A percentile compares a stretch with the other conserved stretches of the same genome.
These are phyloP conservation scores for Drosophila insularis DNA, from an alignment of 1,140 invertebrate species.

Conservation along the genomic window DNA sequence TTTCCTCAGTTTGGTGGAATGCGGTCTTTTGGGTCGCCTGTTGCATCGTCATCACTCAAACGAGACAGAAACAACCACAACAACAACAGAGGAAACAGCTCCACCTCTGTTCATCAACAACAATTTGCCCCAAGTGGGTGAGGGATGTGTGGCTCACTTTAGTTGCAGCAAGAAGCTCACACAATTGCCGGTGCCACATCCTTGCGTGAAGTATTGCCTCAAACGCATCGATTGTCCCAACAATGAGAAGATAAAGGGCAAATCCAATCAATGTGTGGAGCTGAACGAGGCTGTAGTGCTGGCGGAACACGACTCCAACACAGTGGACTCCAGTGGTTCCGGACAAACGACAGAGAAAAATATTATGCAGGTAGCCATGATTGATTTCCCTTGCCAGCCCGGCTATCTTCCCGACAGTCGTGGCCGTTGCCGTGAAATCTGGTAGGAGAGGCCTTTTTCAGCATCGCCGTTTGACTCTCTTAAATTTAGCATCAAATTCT, in stretches of 20 bases:
- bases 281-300: conserved; percentile 56
- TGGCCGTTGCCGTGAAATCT: conserved; percentile 76
- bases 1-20: conserved; percentile 17
- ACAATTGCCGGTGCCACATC: conserved; percentile 42
- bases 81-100: conserved; percentile 19
- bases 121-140: conserved; percentile 49
- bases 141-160: conserved; percentile 47
- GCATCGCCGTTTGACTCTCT: conserved; percentile 11
- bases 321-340: not conserved
- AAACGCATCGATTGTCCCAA: conserved; percentile 63
- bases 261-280: conserved; percentile 60
- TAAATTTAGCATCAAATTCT: not conserved
- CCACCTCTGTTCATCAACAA: conserved; percentile 57
- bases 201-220: conserved; percentile 74
- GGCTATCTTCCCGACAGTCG: conserved; percentile 73
- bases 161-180: conserved; percentile 65
- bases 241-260: conserved; percentile 36
- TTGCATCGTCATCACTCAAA: conserved; percentile 41
- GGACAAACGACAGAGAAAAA: conserved; percentile 29
- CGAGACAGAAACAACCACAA: conserved; percentile 32
- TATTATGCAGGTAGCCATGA: conserved; percentile 72
- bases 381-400: conserved; percentile 78
- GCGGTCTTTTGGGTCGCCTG: conserved; percentile 34
- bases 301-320: conserved; percentile 26
- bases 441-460: conserved; percentile 35